Conservation (phyloP, 2,888 invertebrate species). For the Sminthurides aquaticus region DNA sequence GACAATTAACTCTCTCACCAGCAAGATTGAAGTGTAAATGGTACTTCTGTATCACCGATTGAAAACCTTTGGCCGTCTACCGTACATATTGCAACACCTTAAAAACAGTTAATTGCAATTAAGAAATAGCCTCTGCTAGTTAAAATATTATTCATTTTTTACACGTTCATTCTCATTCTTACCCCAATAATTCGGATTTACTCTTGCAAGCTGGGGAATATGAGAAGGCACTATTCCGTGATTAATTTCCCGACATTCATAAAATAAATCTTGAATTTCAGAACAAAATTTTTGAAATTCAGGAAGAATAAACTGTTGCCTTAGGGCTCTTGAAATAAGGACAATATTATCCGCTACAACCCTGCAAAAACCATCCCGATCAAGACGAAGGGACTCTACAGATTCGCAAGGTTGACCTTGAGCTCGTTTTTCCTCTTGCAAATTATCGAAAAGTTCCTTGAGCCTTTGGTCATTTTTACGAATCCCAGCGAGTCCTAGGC, state of each 20-base stretch:
- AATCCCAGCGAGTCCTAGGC: constrained; percentile 75
- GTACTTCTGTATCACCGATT: constrained; percentile 80
- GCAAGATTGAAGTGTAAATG: constrained; percentile 86
- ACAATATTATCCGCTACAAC: constrained; percentile 80
- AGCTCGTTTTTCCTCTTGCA: constrained; percentile 68
- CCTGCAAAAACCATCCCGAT: constrained; percentile 73
- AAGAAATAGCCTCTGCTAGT: neutral
- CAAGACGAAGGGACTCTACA: constrained; percentile 74
- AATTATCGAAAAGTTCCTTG: constrained; percentile 75
- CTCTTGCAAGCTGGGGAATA: constrained; percentile 87
- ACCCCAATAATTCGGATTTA: constrained; percentile 88
- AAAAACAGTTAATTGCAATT: neutral
- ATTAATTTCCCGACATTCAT: constrained; percentile 76
- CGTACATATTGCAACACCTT: constrained; percentile 78
- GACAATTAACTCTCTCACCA: too few species aligned
- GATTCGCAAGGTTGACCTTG: constrained; percentile 64
- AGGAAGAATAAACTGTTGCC: constrained; percentile 89
- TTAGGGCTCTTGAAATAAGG: constrained; percentile 80
- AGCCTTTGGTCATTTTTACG: constrained; percentile 82
- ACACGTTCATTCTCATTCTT: neutral
- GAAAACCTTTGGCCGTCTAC: constrained; percentile 91
- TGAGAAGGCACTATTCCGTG: constrained; percentile 84
- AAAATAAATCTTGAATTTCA: constrained; percentile 87
- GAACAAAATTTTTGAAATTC: constrained; percentile 84
- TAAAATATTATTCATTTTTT: neutral